These are phyloP conservation scores for Ptiloglossa arizonensis DNA, from an alignment of 1,140 invertebrate species.

Conservation along the genomic window DNA sequence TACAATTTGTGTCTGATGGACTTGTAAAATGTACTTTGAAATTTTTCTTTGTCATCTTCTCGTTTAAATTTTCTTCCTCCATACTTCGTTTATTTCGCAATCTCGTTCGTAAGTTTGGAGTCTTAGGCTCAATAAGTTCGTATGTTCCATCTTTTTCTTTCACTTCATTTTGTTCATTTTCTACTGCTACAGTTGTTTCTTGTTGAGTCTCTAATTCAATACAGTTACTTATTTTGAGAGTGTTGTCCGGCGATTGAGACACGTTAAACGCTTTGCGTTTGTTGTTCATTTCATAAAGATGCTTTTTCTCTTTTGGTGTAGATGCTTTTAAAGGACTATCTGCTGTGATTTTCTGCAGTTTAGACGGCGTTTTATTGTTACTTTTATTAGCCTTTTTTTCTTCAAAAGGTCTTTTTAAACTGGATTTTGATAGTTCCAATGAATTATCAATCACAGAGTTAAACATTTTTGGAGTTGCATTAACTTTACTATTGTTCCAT, in stretches of 20 bases:
- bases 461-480: not conserved
- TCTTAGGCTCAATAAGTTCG: conserved; percentile 69
- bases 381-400: not conserved
- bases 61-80: conserved; percentile 9
- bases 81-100: not conserved
- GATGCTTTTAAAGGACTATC: conserved; percentile 47
- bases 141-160: conserved; percentile 63
- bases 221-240: conserved; percentile 16
- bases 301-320: conserved; percentile 48
- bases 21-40: not conserved
- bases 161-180: not conserved
- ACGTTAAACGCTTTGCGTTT: not conserved
- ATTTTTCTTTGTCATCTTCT: not conserved
- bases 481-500: not conserved
- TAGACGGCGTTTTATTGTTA: not conserved
- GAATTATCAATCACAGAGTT: not conserved
- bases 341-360: not conserved
- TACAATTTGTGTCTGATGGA: not conserved
- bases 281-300: conserved; percentile 28
- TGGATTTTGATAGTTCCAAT: not conserved
- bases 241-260: conserved; percentile 5
- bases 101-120: conserved; percentile 45
- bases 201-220: not conserved
- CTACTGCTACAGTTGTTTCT: not conserved
- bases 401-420: not conserved